phyloP scores from a whole-genome alignment of 2,888 invertebrate species.

The Saturnia japonica region DNA sequence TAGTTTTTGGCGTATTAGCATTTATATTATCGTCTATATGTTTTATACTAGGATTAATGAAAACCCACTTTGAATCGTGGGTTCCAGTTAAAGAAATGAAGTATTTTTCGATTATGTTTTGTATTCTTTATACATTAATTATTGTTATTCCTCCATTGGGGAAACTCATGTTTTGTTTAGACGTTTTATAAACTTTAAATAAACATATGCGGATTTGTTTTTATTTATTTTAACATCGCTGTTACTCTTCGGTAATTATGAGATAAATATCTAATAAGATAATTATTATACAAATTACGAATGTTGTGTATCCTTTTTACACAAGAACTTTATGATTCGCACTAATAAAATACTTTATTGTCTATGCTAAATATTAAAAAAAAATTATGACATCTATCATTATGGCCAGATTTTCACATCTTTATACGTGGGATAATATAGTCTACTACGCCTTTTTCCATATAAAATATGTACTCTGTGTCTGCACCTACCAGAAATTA shows the following conservation, averaged over 20 bases:
- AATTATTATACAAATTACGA: background rate
- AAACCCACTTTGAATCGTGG: constrained; percentile 40
- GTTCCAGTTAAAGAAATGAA: constrained; percentile 32
- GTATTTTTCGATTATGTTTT: constrained; percentile 34
- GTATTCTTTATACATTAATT: constrained; percentile 39
- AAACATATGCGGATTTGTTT: background rate
- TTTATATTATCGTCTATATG: constrained; percentile 43
- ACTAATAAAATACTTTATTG: background rate
- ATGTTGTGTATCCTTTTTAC: background rate
- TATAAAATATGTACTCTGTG: background rate
- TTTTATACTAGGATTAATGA: constrained; percentile 44
- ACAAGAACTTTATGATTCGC: background rate
- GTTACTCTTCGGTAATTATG: background rate
- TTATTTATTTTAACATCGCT: background rate
- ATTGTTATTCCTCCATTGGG: constrained; percentile 34
- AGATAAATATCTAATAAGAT: background rate
- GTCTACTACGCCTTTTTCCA: background rate
- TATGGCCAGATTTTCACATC: background rate
- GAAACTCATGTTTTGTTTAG: constrained; percentile 20
- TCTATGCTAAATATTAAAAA: background rate
- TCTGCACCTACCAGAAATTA: background rate
- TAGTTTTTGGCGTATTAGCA: constrained; percentile 33
- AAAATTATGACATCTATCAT: background rate
- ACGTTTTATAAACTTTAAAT: constrained; percentile 12
- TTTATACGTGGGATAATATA: background rate